phyloP scores from a whole-genome alignment of 2,797 vertebrate genomes.

The Alcedo atthis region DNA sequence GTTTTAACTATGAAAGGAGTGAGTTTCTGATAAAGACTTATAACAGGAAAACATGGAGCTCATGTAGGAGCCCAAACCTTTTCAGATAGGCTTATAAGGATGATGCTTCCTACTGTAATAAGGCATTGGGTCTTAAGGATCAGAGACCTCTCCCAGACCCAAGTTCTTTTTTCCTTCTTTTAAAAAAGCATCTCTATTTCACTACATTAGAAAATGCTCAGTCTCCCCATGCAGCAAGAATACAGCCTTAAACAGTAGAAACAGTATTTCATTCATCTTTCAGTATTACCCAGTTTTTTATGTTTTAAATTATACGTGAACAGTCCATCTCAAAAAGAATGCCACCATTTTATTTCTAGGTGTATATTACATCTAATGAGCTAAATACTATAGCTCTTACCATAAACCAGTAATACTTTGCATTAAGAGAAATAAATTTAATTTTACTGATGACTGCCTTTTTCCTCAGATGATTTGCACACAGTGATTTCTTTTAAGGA shows the following conservation, averaged over 20 bases:
- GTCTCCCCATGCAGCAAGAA: neutral
- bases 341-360: constrained; percentile 12
- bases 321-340: neutral
- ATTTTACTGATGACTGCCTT: neutral
- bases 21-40: neutral
- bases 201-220: neutral
- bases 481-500: neutral
- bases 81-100: neutral
- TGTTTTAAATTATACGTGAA: neutral
- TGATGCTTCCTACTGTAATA: neutral
- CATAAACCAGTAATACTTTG: constrained; percentile 14
- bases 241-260: neutral
- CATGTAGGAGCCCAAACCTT: neutral
- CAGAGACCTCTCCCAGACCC: neutral
- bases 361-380: neutral
- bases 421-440: neutral
- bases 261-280: neutral
- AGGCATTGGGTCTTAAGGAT: neutral
- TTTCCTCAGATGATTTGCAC: constrained; percentile 9
- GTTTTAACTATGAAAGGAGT: neutral
- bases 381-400: neutral
- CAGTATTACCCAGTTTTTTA: neutral
- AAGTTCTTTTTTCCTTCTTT: neutral
- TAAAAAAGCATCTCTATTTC: neutral
- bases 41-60: neutral